Conservation (phyloP, 2,797 vertebrate species). For the Anas capensis region DNA sequence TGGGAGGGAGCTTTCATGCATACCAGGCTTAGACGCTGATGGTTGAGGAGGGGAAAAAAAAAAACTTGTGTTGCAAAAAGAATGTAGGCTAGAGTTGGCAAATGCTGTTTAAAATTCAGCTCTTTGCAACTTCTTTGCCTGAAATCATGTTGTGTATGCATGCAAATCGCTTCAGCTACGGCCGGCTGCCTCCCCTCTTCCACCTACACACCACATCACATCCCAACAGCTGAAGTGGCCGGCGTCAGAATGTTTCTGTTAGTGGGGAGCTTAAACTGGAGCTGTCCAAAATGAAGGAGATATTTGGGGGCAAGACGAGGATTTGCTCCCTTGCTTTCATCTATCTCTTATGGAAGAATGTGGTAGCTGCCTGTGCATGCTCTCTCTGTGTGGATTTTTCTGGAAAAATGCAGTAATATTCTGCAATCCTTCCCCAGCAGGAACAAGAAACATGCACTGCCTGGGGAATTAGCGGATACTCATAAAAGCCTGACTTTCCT, state of each 20-base stretch:
- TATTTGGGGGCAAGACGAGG: not conserved
- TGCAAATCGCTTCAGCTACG: not conserved
- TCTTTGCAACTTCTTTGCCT: accelerated
- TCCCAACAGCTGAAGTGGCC: not conserved
- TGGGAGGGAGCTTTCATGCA: not conserved
- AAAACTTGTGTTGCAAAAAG: not conserved
- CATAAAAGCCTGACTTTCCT: accelerated
- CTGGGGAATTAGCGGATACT: not conserved
- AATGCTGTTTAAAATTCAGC: not conserved
- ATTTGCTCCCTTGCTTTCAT: not conserved
- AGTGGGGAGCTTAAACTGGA: not conserved
- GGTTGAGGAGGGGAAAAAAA: not conserved
- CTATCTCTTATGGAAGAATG: not conserved
- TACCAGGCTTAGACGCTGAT: not conserved
- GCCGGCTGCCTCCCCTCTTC: not conserved
- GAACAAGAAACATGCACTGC: accelerated
- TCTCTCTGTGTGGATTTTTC: not conserved
- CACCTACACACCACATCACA: accelerated
- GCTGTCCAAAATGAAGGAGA: not conserved
- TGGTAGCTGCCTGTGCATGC: accelerated
- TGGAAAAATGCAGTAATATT: not conserved
- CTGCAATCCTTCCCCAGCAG: accelerated
- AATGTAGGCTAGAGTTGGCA: not conserved
- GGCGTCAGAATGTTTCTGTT: accelerated
- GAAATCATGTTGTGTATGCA: not conserved